Evolutionary conservation across 2,797 vertebrate genomes (phyloP).

Genomic region (Peromyscus melanophrys): DNA sequence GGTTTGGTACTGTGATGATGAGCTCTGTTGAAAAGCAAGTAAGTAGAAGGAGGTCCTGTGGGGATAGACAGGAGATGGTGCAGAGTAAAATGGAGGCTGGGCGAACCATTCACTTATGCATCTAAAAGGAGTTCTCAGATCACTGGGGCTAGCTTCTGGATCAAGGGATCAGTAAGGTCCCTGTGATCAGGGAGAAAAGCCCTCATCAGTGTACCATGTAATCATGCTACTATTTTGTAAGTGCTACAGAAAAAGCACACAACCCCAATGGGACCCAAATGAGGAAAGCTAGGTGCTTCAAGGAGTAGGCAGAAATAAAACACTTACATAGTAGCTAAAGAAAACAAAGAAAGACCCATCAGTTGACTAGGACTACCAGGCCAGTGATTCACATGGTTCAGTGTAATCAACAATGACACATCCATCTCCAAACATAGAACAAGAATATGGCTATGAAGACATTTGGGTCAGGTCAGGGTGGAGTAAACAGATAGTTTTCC

Average conservation of each 20-base stretch:
- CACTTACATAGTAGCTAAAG: not conserved
- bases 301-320: not conserved
- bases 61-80: not conserved
- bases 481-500: conserved; percentile 25
- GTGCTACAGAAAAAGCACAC: not conserved
- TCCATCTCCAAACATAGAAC: not conserved
- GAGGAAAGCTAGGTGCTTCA: not conserved
- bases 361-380: not conserved
- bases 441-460: not conserved
- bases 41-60: no score
- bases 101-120: not conserved
- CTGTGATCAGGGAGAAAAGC: not conserved
- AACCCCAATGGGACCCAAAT: not conserved
- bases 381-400: not conserved
- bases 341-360: not conserved
- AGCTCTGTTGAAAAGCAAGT: not conserved
- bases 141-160: not conserved
- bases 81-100: not conserved
- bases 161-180: no score
- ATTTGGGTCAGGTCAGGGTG: not conserved
- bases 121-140: not conserved
- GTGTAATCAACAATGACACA: not conserved
- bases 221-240: not conserved
- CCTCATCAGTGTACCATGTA: not conserved
- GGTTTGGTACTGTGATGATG: not conserved